Conservation (phyloP, 2,888 invertebrate genomes). For the Oxyteleia sp. region DNA sequence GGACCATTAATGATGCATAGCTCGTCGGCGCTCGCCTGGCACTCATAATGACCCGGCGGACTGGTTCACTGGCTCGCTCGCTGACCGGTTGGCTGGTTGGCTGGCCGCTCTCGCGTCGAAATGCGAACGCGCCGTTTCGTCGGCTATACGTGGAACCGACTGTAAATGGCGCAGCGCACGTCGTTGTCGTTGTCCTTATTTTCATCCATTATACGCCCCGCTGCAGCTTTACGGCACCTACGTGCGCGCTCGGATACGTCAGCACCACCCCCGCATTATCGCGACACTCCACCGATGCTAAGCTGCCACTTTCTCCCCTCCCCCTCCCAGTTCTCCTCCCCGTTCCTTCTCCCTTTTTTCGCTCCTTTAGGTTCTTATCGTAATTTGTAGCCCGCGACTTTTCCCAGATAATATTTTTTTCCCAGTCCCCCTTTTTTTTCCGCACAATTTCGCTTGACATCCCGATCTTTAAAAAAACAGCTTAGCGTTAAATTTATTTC, state of each 20-base stretch:
- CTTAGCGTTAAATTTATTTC: too few relatives aligned
- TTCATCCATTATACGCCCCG: conserved; percentile 77
- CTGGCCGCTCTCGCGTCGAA: conserved; percentile 75
- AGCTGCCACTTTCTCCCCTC: conserved; percentile 31
- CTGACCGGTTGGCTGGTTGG: conserved; percentile 70
- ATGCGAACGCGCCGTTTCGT: conserved; percentile 76
- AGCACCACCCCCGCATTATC: conserved; percentile 63
- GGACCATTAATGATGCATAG: conserved; percentile 83
- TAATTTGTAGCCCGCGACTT: conserved; percentile 46
- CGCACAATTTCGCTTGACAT: too few relatives aligned
- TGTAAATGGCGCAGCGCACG: conserved; percentile 76
- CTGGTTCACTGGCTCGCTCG: conserved; percentile 76
- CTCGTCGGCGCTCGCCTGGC: conserved; percentile 82
- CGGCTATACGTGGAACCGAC: conserved; percentile 68
- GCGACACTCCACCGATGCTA: conserved; percentile 68
- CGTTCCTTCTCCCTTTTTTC: conserved; percentile 40
- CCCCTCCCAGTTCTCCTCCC: too few relatives aligned
- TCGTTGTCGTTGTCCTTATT: conserved; percentile 80
- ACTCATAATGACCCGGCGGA: conserved; percentile 83
- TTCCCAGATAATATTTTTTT: too few relatives aligned
- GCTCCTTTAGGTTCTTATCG: conserved; percentile 41
- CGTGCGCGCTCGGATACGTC: conserved; percentile 74
- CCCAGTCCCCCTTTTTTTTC: too few relatives aligned
- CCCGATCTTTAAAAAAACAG: too few relatives aligned
- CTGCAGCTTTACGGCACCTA: conserved; percentile 75